Evolutionary conservation across 23 tunicate species (phyloP), one percentile per base, ranked within the genome.

Genomic region (Ciona savignyi): DNA sequence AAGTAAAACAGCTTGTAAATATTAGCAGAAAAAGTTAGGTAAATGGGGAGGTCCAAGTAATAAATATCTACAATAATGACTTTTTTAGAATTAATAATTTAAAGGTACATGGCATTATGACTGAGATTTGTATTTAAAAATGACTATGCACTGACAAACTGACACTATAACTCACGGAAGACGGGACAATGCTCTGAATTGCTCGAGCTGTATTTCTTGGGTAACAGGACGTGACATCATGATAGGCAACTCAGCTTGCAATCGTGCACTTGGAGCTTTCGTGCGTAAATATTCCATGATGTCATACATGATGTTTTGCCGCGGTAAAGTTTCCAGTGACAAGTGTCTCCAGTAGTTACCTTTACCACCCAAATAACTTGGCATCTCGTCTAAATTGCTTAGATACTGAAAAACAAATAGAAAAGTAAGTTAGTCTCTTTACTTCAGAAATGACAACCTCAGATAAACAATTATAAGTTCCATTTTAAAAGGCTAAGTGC

Each of bases 281-380:
- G 97, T 84, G 64, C 76, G 80, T 30, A 91, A 73, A 66, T 91
- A 91, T 31, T 80, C 82, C 29, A 91, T 81, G 22, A 91, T 91
- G 63, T 91, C 97, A 51, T 84, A 85, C 91, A 91, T 85, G 62
- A 91, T 91, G 76, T 71, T 81, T 70, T 85, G 91, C 48, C 97
- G 60, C 15, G 97, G 97, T 72, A 91, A 81, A 19, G 66, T 77
- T 66, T 91, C 91, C 30, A 91, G 71, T 42, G 91, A 87, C 48
- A 91, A 60, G 29, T 91, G 86, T 34, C 97, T 79, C 97, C 97
- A 91, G 62, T 91, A 91, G 49, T 91, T 91, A 30, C 76, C 90
- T 32, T 80, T 84, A n/a, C 97, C 97, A 23, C 97, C 97, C 6
- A 91, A 82, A 67, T 91, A 91, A 30, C 67, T 34, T 23, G 97